Percentiles rank a stretch among this genome's conserved stretches.
Evolutionary conservation across 2,797 vertebrate genomes (phyloP).

Genomic region (Aphelocoma californica): DNA sequence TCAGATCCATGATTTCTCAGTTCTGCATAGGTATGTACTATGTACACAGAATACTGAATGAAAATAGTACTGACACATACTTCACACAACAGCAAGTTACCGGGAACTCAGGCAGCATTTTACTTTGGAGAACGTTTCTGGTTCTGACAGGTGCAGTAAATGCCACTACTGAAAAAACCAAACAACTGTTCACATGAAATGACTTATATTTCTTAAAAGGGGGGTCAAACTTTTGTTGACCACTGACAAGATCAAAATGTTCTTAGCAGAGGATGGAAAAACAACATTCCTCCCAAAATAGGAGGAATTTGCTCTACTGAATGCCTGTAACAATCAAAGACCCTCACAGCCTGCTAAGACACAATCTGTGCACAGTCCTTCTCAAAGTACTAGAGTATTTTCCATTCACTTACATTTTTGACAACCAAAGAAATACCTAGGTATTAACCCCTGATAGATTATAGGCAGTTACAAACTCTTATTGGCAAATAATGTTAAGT

Average conservation of each 20-base stretch:
- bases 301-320: neutral
- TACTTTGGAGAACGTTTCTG: neutral
- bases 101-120: neutral
- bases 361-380: neutral
- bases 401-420: neutral
- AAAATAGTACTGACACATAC: neutral
- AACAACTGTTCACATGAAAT: neutral
- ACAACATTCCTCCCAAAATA: conserved; percentile 33
- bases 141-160: neutral
- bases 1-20: neutral
- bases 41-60: neutral
- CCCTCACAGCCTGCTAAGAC: neutral
- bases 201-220: neutral
- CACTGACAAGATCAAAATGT: conserved; percentile 16
- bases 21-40: neutral
- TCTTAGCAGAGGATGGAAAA: conserved; percentile 33
- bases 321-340: neutral
- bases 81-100: neutral
- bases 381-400: neutral
- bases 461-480: neutral
- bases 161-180: neutral
- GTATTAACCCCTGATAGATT: neutral
- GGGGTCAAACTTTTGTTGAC: neutral
- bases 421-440: neutral
- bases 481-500: neutral